Conservation (phyloP, 2,797 vertebrate genomes). For the Argentina silus region DNA sequence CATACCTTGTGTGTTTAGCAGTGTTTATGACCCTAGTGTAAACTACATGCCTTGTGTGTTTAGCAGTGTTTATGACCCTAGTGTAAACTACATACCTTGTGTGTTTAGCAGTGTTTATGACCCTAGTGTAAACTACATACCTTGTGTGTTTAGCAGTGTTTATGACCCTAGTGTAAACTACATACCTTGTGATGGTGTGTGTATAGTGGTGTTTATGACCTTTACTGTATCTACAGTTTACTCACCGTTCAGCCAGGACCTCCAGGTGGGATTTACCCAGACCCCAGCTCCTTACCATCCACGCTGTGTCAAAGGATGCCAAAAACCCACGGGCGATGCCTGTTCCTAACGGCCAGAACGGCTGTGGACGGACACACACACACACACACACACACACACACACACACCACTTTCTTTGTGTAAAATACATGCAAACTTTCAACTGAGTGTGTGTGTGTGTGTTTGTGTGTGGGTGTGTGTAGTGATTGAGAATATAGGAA, state of each 20-base stretch:
- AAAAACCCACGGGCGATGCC: conserved; percentile 93
- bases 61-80: background rate
- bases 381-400: background rate
- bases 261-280: conserved; percentile 77
- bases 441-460: background rate
- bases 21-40: background rate
- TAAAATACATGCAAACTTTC: background rate
- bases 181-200: too few relatives aligned
- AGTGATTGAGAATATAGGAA: background rate
- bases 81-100: too few relatives aligned
- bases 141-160: background rate
- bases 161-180: too few relatives aligned
- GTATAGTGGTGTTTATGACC: background rate
- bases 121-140: too few relatives aligned
- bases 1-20: too few relatives aligned
- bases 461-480: background rate
- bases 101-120: background rate
- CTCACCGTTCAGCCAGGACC: conserved; percentile 89
- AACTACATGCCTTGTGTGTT: too few relatives aligned
- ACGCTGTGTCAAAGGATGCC: conserved; percentile 88
- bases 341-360: conserved; percentile 95
- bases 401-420: background rate
- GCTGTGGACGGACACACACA: conserved; percentile 70
- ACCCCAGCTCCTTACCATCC: conserved; percentile 93
- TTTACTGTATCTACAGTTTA: background rate